Evolutionary conservation across 2,113 vertebrate genomes (phyloP).

Genomic region (Engraulis encrasicolus): DNA sequence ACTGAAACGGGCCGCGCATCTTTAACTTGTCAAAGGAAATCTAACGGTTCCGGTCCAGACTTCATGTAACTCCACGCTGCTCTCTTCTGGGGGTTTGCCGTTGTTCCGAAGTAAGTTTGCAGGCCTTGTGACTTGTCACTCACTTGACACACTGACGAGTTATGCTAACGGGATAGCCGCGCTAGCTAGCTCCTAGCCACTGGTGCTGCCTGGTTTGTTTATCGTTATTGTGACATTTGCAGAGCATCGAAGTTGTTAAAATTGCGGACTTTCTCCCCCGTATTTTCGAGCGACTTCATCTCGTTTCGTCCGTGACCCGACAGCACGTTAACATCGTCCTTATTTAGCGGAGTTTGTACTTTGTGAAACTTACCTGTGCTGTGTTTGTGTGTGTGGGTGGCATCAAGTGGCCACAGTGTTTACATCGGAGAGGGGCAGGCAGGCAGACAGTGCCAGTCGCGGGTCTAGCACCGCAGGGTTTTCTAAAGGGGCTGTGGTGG

Average conservation of each 20-base stretch:
- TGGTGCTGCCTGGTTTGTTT: background rate
- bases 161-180: slow-evolving; percentile 2
- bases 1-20: slow-evolving; percentile 27
- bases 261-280: background rate
- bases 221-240: background rate
- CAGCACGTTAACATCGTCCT: background rate
- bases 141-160: background rate
- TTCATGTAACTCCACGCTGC: background rate
- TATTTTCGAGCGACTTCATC: background rate
- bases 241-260: slow-evolving; percentile 2
- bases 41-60: background rate
- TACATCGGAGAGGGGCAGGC: background rate
- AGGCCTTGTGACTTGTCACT: no score
- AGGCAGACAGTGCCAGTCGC: no score
- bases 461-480: no score
- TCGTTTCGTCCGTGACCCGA: background rate
- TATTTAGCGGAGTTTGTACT: background rate
- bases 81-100: background rate
- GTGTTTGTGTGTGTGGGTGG: no score
- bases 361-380: background rate
- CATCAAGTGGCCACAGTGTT: slow-evolving; percentile 17
- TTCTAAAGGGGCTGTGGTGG: no score
- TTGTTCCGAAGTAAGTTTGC: slow-evolving; percentile 7
- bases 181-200: slow-evolving; percentile 10
- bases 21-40: slow-evolving; percentile 12